Conservation (phyloP, 2,797 vertebrate species). For the Podargus strigoides region DNA sequence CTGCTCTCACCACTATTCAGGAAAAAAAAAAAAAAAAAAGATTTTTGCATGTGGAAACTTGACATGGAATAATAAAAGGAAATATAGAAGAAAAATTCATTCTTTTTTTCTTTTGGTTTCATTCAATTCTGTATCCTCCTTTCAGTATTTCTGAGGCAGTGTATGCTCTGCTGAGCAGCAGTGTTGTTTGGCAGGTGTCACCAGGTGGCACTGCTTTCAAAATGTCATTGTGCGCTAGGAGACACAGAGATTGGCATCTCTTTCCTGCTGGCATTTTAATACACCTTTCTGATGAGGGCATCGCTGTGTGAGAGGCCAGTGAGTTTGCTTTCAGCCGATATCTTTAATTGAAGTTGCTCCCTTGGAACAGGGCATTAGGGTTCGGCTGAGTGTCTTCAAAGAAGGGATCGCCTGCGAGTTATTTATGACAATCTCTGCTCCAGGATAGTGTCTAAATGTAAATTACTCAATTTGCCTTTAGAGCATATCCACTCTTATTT, state of each 20-base stretch:
- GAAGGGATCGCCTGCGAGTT: neutral
- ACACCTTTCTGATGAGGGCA: slow-evolving; percentile 53
- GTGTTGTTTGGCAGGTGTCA: slow-evolving; percentile 60
- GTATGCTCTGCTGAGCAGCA: neutral
- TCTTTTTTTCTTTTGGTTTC: neutral
- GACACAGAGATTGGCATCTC: slow-evolving; percentile 50
- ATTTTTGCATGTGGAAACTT: neutral
- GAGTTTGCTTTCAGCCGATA: neutral
- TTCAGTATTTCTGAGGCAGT: neutral
- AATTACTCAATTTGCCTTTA: slow-evolving; percentile 58
- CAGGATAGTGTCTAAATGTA: slow-evolving; percentile 55
- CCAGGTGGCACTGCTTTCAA: slow-evolving; percentile 63
- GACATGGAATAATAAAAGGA: neutral
- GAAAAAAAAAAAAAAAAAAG: neutral
- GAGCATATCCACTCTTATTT: slow-evolving; percentile 47
- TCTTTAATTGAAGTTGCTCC: slow-evolving; percentile 50
- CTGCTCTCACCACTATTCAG: neutral
- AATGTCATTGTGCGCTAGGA: slow-evolving; percentile 36
- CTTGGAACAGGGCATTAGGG: neutral
- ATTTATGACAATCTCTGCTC: slow-evolving; percentile 48
- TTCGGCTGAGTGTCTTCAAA: slow-evolving; percentile 27
- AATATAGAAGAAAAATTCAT: neutral
- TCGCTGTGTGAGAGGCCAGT: slow-evolving; percentile 4
- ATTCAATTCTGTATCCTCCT: neutral
- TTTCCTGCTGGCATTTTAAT: slow-evolving; percentile 62